Evolutionary conservation across 2,888 invertebrate genomes (phyloP), one percentile per base, ranked within the genome.

Genomic region (Nymphalis polychloros): DNA sequence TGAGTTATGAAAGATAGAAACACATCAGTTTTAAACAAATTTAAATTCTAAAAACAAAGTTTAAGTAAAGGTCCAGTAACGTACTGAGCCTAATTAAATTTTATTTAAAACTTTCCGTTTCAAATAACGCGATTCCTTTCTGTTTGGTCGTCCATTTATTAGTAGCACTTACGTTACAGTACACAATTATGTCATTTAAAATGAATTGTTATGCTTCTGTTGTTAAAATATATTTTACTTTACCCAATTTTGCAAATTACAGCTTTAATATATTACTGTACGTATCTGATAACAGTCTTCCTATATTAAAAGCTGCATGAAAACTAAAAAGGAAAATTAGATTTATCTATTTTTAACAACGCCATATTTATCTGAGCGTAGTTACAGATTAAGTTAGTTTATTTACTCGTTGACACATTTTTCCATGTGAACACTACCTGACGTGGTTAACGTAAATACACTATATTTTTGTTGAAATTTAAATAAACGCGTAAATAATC

Each of bases 21-120:
- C 17, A 53, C 27, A 13, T 17, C 17, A 27, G 13, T 20, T 53
- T 23, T 10, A 19, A 50, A 10, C 50, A 50, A 20, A 27, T 53
- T 27, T 17, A 17, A 13, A 13, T 13, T 10, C 23, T 13, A 8
- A 52, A 23, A 10, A 23, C 8, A 19, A 57, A 64, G 41, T 59
- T 64, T 50, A 64, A 50, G 10, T 49, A 59, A 64, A 59, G n/a
- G 16, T 19, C 46, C 27, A 31, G 46, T 23, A 50, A 35, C 27
- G n/a, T 10, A 57, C 16, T 52, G 46, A 19, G 41, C 20, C 31
- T 52, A 64, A 68, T 68, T 68, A 68, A 68, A 68, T 64, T 68
- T 68, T 57, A 61, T 57, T 68, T 68, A 50, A 61, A 64, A 68
- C 64, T 68, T 61, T 68, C 57, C 57, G 23, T 64, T 68, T 57